Evolutionary conservation across 2,113 vertebrate species (phyloP).

Genomic region (Otocyon megalotis): DNA sequence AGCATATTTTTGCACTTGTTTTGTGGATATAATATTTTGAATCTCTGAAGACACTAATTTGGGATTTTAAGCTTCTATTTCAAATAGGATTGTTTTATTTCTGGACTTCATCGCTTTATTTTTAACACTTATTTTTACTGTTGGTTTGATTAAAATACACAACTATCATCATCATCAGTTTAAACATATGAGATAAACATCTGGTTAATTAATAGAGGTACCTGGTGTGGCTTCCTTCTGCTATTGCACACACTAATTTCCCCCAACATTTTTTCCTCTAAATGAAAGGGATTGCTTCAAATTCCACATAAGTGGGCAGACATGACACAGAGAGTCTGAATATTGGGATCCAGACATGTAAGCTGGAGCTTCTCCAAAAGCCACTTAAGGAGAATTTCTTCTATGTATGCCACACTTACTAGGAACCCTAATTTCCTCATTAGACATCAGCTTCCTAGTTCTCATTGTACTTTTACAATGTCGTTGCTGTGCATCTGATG

Average conservation of each 20-base stretch:
- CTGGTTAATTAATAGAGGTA: background rate
- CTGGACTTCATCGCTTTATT: background rate
- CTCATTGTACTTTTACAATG: background rate
- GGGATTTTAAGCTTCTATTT: background rate
- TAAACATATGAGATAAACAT: background rate
- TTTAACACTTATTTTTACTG: background rate
- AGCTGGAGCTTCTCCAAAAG: background rate
- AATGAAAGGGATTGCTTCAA: background rate
- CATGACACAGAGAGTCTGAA: background rate
- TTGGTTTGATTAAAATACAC: constrained; percentile 5
- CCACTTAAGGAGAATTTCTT: background rate
- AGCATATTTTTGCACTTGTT: background rate
- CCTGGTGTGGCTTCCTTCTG: background rate
- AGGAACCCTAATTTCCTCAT: background rate
- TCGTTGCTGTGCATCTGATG: no score
- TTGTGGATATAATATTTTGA: constrained; percentile 8
- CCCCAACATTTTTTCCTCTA: background rate
- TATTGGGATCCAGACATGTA: background rate
- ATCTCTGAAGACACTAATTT: background rate
- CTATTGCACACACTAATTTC: background rate
- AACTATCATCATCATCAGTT: background rate
- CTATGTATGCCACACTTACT: background rate
- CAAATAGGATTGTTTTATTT: constrained; percentile 1
- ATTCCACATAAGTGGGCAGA: background rate
- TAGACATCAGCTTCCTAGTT: background rate